Evolutionary conservation across 2,113 vertebrate species (phyloP), one percentile per base, ranked within the genome.

Genomic region (Dinomys branickii): DNA sequence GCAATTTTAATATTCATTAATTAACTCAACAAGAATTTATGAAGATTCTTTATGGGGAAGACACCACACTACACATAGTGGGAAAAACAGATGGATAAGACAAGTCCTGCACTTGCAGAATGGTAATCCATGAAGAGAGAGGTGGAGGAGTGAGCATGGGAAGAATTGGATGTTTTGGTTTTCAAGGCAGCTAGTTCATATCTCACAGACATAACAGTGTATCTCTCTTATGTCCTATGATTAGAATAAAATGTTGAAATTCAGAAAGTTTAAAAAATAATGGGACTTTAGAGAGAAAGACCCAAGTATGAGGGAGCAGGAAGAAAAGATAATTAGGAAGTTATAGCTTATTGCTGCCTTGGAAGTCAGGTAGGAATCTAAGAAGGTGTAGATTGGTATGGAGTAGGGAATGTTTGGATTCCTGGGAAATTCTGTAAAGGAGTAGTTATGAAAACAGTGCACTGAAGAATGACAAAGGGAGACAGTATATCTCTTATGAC

Each of bases 11-110:
- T 13, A 78, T 96, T 88, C n/a, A 78, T 95, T 88, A 22, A 95
- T 96, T 87, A 80, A 94, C 90, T 93, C 85, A 92, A 59, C n/a
- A 91, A 85, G 65, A 61, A 94, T 91, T 96, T 96, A 86, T 93
- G 41, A 85, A 90, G 54, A 24, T 58, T 19, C 17, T 91, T 95
- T 83, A 67, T 54, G 81, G 9, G 47, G 54, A 97, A 92, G 30
- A 88, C 14, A 82, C 20, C 69, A 16, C 28, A 85, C 38, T 96
- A 28, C 59, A 58, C 30, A 78, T 1, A 52, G 44, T 63, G 14
- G n/a, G 30, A 77, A 22, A 90, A 58, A 89, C 22, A 88, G 56
- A 69, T 58, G 52, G 5, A 54, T 87, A 95, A 83, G 44, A 92
- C 26, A 86, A 85, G 41, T 84, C 44, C n/a, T 92, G 12, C 19